Percentiles rank a stretch among this genome's conserved stretches.
These are phyloP conservation scores for Xiphophorus couchianus DNA, from an alignment of 2,113 vertebrate species.

Conservation along the genomic window DNA sequence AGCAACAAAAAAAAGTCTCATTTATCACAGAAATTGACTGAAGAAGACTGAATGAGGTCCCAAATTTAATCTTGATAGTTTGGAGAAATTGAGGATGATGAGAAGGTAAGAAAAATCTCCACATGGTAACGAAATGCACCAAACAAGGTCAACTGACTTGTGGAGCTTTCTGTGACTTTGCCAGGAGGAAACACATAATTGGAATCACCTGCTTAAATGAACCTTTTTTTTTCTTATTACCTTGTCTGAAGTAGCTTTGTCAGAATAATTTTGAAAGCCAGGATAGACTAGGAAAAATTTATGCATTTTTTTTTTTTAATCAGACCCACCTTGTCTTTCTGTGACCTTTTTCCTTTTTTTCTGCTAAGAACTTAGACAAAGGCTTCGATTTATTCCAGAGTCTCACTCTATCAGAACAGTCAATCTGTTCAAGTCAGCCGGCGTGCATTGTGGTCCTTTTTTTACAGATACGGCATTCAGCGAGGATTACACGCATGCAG, in stretches of 20 bases:
- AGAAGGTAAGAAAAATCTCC: too few relatives aligned
- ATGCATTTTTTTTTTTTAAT: not conserved
- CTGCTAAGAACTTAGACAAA: not conserved
- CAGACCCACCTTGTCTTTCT: not conserved
- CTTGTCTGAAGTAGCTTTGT: conserved; percentile 49
- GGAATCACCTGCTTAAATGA: too few relatives aligned
- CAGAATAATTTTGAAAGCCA: conserved; percentile 29
- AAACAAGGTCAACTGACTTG: not conserved
- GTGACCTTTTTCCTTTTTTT: not conserved
- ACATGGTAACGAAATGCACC: not conserved
- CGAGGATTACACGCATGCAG: not conserved
- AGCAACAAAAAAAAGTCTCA: too few relatives aligned
- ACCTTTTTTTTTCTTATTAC: too few relatives aligned
- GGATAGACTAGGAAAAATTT: not conserved
- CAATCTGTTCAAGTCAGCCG: not conserved
- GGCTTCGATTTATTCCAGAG: not conserved
- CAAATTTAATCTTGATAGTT: conserved; percentile 4
- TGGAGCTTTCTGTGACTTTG: too few relatives aligned
- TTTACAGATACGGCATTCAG: not conserved
- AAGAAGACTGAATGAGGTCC: not conserved
- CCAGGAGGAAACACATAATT: too few relatives aligned
- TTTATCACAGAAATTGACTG: too few relatives aligned
- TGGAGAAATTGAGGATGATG: too few relatives aligned
- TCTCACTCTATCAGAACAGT: not conserved
- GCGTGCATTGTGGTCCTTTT: not conserved